phyloP scores from a whole-genome alignment of 1,140 invertebrate genomes.

The Penaeus indicus region DNA sequence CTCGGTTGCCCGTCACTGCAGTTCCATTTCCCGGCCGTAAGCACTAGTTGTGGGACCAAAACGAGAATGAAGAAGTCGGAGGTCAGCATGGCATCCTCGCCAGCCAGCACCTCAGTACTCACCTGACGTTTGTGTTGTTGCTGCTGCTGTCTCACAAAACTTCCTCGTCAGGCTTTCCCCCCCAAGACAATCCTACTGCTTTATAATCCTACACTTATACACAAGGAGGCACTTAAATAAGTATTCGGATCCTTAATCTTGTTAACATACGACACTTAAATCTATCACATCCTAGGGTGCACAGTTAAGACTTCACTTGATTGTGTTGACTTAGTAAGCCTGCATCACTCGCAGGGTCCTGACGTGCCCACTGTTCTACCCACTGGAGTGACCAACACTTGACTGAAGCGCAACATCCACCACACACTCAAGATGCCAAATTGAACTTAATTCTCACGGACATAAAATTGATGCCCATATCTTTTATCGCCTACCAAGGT shows the following conservation, averaged over 20 bases:
- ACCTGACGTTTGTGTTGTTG: constrained; percentile 38
- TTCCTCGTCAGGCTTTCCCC: constrained; percentile 46
- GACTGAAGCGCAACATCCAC: constrained; percentile 60
- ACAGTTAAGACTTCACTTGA: not conserved
- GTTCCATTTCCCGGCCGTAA: too few species aligned
- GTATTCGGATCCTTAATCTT: constrained; percentile 10
- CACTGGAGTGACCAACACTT: constrained; percentile 62
- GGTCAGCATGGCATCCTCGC: constrained; percentile 2
- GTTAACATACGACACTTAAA: constrained; percentile 32
- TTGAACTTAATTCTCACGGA: constrained; percentile 55
- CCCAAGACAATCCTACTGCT: constrained; percentile 26
- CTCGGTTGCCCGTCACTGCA: too few species aligned
- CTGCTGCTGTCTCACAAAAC: constrained; percentile 31
- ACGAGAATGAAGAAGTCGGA: not conserved
- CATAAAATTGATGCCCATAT: constrained; percentile 23
- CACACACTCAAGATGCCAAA: constrained; percentile 61
- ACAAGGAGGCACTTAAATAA: constrained; percentile 26
- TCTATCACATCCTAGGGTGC: constrained; percentile 50
- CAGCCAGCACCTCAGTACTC: constrained; percentile 6
- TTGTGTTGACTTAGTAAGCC: constrained; percentile 28
- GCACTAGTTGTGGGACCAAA: too few species aligned
- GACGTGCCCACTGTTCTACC: constrained; percentile 52
- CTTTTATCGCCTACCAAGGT: not conserved
- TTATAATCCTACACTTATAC: constrained; percentile 31
- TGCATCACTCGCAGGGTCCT: constrained; percentile 36